Percentiles rank a stretch among this genome's conserved stretches.
Conservation (phyloP, 2,888 invertebrate genomes). For the Drosophila atroscutellata region DNA sequence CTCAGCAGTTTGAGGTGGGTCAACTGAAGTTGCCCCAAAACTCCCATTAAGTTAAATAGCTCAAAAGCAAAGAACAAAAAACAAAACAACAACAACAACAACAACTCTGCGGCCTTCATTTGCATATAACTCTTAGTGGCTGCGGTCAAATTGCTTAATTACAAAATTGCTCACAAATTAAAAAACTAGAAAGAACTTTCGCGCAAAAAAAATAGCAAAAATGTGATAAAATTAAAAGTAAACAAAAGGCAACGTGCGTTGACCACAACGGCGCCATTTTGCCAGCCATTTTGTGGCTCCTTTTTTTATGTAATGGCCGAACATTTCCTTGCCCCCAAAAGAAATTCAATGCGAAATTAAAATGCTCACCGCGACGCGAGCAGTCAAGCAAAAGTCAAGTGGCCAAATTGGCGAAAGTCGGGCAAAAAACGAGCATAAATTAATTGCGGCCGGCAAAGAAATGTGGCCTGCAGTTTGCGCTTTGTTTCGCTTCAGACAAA, state of each 20-base stretch:
- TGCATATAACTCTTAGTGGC: conserved; percentile 67
- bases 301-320: conserved; percentile 48
- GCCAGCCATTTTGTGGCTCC: conserved; percentile 58
- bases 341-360: conserved; percentile 73
- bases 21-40: conserved; percentile 9
- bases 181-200: conserved; percentile 55
- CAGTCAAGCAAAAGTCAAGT: conserved; percentile 72
- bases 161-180: conserved; percentile 77
- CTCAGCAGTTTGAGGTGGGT: conserved; percentile 48
- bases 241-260: conserved; percentile 76
- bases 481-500: conserved; percentile 55
- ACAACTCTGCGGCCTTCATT: conserved; percentile 74
- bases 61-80: neutral
- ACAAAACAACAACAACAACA: no score
- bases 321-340: conserved; percentile 38
- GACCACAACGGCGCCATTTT: conserved; percentile 75
- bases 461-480: conserved; percentile 34
- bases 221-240: conserved; percentile 79
- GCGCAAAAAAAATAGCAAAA: conserved; percentile 33
- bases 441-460: conserved; percentile 67
- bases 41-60: conserved; percentile 14
- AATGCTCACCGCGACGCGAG: conserved; percentile 58
- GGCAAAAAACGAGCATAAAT: conserved; percentile 69
- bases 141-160: conserved; percentile 83
- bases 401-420: conserved; percentile 53